Evolutionary conservation across 2,888 invertebrate genomes (phyloP), one percentile per base, ranked within the genome.

Genomic region (Omphaloscelis lunosa): DNA sequence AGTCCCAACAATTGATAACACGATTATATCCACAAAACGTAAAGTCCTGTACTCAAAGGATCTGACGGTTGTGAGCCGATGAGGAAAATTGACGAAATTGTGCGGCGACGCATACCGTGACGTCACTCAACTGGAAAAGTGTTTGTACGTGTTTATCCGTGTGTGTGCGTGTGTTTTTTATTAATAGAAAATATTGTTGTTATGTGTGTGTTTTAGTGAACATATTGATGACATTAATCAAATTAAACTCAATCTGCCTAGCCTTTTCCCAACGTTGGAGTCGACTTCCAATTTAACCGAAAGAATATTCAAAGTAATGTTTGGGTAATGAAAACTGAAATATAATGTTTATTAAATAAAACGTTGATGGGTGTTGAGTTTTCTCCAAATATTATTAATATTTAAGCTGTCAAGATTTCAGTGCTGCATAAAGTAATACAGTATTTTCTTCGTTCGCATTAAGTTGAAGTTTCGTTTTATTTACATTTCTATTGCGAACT

Each of bases 11-110:
- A 81, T 45, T 20, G 77, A 58, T 76, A 78, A 27, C 66, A 56
- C 70, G 83, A 61, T 66, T 77, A 65, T 58, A 65, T 29, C 27
- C 58, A 34, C 77, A 27, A 56, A 56, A 58, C 58, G 68, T 15
- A 17, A 27, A 63, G 77, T 59, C 45, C 51, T 59, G n/a, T 34
- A 17, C 56, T 69, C 51, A 69, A 63, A 68, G 65, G 80, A 48
- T n/a, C 56, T 67, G 61, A n/a, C 34, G n/a, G 62, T 9, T 67
- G 84, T 58, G 69, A 29, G 27, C 11, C 41, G 65, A 68, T 23
- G 62, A 59, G 83, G 79, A 72, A 83, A 71, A 78, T 80, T 77
- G 15, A 11, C n/a, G 58, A 29, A 77, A 83, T 83, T 79, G 72
- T 72, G 84, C 58, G 59, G 15, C 51, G 51, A 79, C 79, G 72